phyloP scores from a whole-genome alignment of 2,888 invertebrate species.

The Apotomis turbidana region DNA sequence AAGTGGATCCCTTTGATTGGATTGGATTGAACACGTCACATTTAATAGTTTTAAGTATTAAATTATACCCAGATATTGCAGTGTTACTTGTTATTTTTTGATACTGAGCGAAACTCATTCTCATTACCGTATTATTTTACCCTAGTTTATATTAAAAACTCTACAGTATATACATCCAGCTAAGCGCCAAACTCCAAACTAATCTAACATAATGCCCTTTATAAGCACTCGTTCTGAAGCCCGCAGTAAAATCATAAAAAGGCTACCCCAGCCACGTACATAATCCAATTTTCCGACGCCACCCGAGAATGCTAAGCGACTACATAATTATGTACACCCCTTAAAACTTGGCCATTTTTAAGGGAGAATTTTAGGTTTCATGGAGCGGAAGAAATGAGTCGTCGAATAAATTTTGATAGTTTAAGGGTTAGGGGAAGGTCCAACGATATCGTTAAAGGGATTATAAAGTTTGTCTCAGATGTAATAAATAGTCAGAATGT shows the following conservation, averaged over 20 bases:
- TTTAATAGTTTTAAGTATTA: no score
- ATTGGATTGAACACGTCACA: no score
- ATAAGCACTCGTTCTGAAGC: constrained; percentile 67
- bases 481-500: neutral
- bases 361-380: constrained; percentile 32
- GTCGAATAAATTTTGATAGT: constrained; percentile 41
- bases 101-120: no score
- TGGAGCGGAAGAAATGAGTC: constrained; percentile 34
- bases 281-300: constrained; percentile 78
- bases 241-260: constrained; percentile 78
- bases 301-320: constrained; percentile 74
- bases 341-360: constrained; percentile 36
- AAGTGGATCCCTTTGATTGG: no score
- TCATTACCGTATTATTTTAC: neutral
- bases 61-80: no score
- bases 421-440: constrained; percentile 25
- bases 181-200: constrained; percentile 32
- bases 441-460: constrained; percentile 8
- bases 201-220: constrained; percentile 58
- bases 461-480: neutral
- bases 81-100: no score
- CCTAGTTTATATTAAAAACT: neutral
- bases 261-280: constrained; percentile 65
- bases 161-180: neutral
- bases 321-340: constrained; percentile 63